A percentile compares a stretch with the other conserved stretches of the same genome.
Conservation (phyloP, 2,797 vertebrate species). For the Eulemur mongoz region DNA sequence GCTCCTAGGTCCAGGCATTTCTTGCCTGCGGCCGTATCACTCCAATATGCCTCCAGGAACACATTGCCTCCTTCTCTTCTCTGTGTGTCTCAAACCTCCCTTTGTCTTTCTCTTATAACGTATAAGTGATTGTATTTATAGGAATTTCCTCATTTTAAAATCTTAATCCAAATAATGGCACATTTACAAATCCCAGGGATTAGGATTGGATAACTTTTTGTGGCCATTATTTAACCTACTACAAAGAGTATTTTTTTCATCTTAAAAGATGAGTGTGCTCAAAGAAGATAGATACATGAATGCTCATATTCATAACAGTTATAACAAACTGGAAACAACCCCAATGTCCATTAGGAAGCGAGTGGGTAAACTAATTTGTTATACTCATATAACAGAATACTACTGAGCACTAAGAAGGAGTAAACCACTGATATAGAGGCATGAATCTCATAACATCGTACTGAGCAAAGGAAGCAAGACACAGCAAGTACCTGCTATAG, state of each 20-base stretch:
- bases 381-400: not conserved
- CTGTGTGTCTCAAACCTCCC: not conserved
- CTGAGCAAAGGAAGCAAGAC: not conserved
- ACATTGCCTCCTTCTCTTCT: not conserved
- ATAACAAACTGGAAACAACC: not conserved
- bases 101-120: not conserved
- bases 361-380: not conserved
- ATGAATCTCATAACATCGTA: not conserved
- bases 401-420: not conserved
- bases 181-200: not conserved
- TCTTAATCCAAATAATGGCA: not conserved
- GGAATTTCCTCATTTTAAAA: not conserved
- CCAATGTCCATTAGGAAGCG: not conserved
- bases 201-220: not conserved
- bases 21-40: not conserved
- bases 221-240: not conserved
- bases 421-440: not conserved
- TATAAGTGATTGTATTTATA: not conserved
- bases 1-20: no score
- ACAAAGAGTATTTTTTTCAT: not conserved
- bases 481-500: not conserved
- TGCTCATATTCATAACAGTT: not conserved
- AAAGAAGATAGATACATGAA: not conserved
- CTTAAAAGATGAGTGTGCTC: not conserved
- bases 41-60: fast-evolving